phyloP scores from a whole-genome alignment of 2,797 vertebrate species.

The Enteromius radiatus region DNA sequence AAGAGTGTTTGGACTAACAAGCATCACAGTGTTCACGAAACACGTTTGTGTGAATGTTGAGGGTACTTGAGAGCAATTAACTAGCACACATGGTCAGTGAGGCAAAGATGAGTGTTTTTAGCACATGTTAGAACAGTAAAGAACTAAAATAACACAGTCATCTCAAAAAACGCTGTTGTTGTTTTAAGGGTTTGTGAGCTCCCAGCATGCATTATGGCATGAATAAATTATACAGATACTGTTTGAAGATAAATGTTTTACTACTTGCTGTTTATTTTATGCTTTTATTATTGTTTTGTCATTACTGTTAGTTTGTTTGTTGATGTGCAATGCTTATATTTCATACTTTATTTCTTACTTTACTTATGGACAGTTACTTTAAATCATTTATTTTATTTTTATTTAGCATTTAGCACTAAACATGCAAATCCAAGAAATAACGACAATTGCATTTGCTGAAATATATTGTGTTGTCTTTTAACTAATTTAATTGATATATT shows the following conservation, averaged over 20 bases:
- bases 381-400: background rate
- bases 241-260: conserved; percentile 1
- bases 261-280: background rate
- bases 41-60: background rate
- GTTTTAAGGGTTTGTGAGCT: background rate
- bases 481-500: background rate
- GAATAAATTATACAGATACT: background rate
- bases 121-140: background rate
- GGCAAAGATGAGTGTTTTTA: background rate
- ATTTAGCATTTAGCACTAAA: background rate
- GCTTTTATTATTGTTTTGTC: conserved; percentile 1
- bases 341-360: background rate
- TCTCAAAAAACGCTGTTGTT: background rate
- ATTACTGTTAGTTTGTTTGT: background rate
- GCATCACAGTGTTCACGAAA: background rate
- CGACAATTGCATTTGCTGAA: background rate
- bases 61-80: background rate
- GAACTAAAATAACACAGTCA: background rate
- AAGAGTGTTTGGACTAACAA: background rate
- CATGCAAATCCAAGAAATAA: background rate
- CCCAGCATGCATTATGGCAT: background rate
- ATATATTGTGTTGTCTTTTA: background rate
- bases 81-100: background rate
- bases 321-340: background rate
- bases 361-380: background rate